phyloP scores from a whole-genome alignment of 1,140 invertebrate species.

The Heliconius congener region DNA sequence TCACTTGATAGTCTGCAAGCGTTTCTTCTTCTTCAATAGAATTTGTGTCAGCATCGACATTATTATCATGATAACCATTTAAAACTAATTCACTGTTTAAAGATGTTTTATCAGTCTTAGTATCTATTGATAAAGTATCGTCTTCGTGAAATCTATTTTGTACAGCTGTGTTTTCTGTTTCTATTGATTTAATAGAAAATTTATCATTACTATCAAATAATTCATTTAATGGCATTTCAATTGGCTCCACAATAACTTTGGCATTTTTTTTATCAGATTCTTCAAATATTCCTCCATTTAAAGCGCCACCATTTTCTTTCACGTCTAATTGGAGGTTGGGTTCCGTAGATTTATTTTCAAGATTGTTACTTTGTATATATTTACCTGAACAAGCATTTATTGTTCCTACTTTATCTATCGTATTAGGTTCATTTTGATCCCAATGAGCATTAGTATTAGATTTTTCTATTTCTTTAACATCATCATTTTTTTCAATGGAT shows the following conservation, averaged over 20 bases:
- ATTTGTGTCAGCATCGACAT: conserved; percentile 19
- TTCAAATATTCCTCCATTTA: neutral
- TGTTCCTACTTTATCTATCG: neutral
- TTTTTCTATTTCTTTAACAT: neutral
- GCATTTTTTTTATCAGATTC: neutral
- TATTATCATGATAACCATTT: conserved; percentile 8
- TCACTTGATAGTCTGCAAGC: neutral
- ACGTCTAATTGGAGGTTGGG: neutral
- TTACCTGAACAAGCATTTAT: neutral
- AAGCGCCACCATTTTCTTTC: neutral
- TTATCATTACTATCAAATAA: neutral
- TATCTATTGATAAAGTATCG: neutral
- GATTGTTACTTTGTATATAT: neutral
- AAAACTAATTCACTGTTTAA: conserved; percentile 9
- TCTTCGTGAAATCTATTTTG: neutral
- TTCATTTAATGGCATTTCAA: neutral
- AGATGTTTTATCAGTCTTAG: neutral
- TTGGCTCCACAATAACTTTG: neutral
- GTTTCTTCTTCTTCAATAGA: conserved; percentile 9
- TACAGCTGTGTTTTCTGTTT: neutral
- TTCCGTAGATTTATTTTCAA: neutral
- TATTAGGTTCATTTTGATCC: neutral
- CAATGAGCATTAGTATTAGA: neutral
- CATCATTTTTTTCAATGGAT: conserved; percentile 1
- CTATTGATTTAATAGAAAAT: neutral